phyloP scores from a whole-genome alignment of 92 coral and sea anemone species.

The Heliopora coerulea region DNA sequence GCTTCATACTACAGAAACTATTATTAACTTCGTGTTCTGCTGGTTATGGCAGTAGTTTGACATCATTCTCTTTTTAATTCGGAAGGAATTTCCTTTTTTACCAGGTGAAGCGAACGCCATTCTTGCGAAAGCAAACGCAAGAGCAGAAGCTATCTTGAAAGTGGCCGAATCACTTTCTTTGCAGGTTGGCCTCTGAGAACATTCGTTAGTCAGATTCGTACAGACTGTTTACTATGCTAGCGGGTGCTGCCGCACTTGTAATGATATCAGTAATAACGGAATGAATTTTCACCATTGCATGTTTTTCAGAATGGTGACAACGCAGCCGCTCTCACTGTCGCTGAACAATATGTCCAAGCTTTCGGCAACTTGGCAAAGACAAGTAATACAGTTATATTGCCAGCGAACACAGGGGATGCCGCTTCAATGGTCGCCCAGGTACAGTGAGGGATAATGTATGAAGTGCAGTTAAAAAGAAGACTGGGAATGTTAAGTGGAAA shows the following conservation, averaged over 20 bases:
- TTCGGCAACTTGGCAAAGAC: constrained; percentile 89
- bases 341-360: constrained; percentile 88
- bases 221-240: background rate
- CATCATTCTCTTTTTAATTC: no score
- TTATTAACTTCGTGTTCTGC: no score
- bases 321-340: constrained; percentile 90
- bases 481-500: no score
- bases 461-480: no score
- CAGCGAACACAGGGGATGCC: constrained; percentile 93
- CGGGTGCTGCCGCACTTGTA: no score
- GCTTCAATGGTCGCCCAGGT: constrained; percentile 99
- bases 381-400: constrained; percentile 80
- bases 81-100: no score
- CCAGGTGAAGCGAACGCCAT: constrained; percentile 97
- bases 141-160: constrained; percentile 83
- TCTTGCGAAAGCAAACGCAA: constrained; percentile 85
- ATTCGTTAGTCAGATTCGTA: background rate
- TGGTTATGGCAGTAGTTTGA: no score
- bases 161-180: constrained; percentile 76
- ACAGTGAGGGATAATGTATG: constrained; percentile 6
- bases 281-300: background rate
- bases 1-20: no score
- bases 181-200: constrained; percentile 52
- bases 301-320: constrained; percentile 80
- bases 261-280: no score